Evolutionary conservation across 1,140 invertebrate species (phyloP).

Genomic region (Drosophila funebris): DNA sequence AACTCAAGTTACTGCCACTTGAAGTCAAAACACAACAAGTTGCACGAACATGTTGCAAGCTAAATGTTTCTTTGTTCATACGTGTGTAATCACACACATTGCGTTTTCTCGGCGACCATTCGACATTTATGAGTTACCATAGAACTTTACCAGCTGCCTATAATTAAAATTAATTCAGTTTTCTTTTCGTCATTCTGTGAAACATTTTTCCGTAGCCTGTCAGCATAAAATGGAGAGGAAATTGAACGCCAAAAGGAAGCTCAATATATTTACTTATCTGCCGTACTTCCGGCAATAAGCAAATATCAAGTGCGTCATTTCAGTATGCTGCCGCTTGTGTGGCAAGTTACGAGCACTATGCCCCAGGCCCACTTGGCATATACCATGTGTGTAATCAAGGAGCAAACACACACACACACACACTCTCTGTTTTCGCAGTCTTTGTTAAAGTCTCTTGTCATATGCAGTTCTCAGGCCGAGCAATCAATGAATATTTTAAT

Average conservation of each 20-base stretch:
- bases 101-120: no score
- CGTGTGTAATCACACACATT: neutral
- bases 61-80: no score
- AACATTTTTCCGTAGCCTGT: neutral
- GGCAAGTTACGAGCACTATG: conserved; percentile 1
- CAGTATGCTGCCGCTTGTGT: neutral
- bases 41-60: conserved; percentile 51
- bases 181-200: no score
- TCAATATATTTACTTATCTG: neutral
- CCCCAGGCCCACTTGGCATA: neutral
- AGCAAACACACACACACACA: neutral
- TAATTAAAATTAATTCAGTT: conserved; percentile 24
- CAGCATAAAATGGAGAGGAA: conserved; percentile 1
- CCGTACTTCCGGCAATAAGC: conserved; percentile 4
- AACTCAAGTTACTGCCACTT: conserved; percentile 41
- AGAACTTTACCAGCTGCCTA: neutral
- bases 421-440: neutral
- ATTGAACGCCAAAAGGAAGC: neutral
- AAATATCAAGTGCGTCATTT: conserved; percentile 6
- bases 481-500: conserved; percentile 12
- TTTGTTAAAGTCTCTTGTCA: conserved; percentile 3
- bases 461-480: no score
- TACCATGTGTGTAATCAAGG: neutral
- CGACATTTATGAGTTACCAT: neutral
- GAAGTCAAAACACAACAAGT: conserved; percentile 74